A percentile compares a stretch with the other conserved stretches of the same genome.
Conservation (phyloP, 2,797 vertebrate species). For the Ctenopoma kingsleyae region DNA sequence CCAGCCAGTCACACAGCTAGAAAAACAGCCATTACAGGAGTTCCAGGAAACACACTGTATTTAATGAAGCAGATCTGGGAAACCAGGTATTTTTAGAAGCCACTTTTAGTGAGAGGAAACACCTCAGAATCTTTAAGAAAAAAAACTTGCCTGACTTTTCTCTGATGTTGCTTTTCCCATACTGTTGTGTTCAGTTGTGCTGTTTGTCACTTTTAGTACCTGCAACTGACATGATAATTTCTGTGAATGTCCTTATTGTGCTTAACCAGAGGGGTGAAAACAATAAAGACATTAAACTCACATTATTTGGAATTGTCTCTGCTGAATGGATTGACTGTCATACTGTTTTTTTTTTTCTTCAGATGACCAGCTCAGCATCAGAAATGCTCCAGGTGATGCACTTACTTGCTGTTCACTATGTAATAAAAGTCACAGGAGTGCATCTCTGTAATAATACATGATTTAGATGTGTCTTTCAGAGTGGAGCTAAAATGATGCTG, state of each 20-base stretch:
- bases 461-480: slow-evolving; percentile 17
- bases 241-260: slow-evolving; percentile 25
- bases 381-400: slow-evolving; percentile 6
- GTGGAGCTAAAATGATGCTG: slow-evolving; percentile 9
- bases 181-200: slow-evolving; percentile 17
- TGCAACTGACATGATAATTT: slow-evolving; percentile 12
- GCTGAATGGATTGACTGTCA: neutral
- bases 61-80: slow-evolving; percentile 81
- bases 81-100: slow-evolving; percentile 81
- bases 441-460: slow-evolving; percentile 4
- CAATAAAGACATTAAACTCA: slow-evolving; percentile 6
- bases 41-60: slow-evolving; percentile 80
- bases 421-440: slow-evolving; percentile 11
- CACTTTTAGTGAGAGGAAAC: slow-evolving; percentile 73
- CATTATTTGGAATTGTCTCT: neutral
- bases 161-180: slow-evolving; percentile 39
- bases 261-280: slow-evolving; percentile 8
- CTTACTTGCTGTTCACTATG: neutral
- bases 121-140: slow-evolving; percentile 58
- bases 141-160: slow-evolving; percentile 33
- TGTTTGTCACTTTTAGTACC: slow-evolving; percentile 2
- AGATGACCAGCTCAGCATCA: slow-evolving; percentile 1
- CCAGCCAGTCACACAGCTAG: slow-evolving; percentile 54
- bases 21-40: slow-evolving; percentile 52
- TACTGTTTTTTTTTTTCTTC: neutral